Base-by-base conservation (phyloP, 2,888 invertebrate genomes). In the Tyria jacobaeae region DNA sequence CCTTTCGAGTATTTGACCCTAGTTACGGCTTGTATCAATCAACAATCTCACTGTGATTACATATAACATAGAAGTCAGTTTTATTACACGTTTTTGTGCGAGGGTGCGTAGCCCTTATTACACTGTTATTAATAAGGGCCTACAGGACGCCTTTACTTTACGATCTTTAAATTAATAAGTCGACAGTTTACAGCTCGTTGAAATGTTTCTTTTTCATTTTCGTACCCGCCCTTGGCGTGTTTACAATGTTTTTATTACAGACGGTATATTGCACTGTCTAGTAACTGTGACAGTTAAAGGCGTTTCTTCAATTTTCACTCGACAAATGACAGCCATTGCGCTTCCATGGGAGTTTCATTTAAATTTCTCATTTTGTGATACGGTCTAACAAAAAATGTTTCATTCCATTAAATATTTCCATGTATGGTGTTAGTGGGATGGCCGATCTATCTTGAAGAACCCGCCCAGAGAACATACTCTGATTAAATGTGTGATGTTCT, bases 161-260 rank as follows among this genome's bases (percentile, higher is more conserved):
- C 78, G 81, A 78, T 76, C 71, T 81, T 80, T 75, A 82, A 86
- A 87, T 87, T 85, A 87, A 88, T 86, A 85, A 85, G 80, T 76
- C 72, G 74, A 68, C 79, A 79, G 80, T 86, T 87, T 79, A 80
- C 83, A 83, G 81, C 75, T 79, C 78, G 82, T 75, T 73, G 75
- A 69, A 70, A 78, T 74, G 75, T 64, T 79, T 71, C 73, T 80
- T 82, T 88, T 84, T 86, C 81, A 85, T 87, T 83, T 80, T 73
- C 70, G 64, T 56, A 64, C 44, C 67, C 64, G 66, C 65, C 76
- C 66, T 62, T 35, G 52, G 68, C 61, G 67, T 82, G 81, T 85
- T 82, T 80, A 82, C 79, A 82, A 70, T 70, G 70, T 79, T 87
- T 83, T 84, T 85, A 84, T 84, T 75, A 73, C 76, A 47, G 55